Base-by-base conservation (phyloP, 1,140 invertebrate genomes). In the Drosophila tsacasi region DNA sequence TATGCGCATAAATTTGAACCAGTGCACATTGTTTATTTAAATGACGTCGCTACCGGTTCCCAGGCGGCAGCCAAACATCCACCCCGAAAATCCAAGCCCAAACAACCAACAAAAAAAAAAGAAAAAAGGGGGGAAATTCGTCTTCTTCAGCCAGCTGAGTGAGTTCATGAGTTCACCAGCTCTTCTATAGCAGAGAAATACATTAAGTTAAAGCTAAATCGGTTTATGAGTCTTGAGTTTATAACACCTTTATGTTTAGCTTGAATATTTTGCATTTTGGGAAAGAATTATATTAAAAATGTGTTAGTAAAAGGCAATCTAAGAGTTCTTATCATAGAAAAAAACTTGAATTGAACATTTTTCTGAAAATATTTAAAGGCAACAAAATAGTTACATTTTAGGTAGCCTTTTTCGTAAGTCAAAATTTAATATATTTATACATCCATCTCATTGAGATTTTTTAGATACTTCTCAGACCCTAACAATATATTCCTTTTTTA, bases 11-110 rank as follows among this genome's bases (percentile, higher is more conserved):
- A 87, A 89, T 87, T 87, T 89, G 66, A 87, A 87, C 77, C 84
- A 84, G 68, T 80, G 84, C 81, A 81, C 84, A 89, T 89, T 90
- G 84, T 90, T 89, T 90, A 89, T 89, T 89, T 84, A 89, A 90
- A 89, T 89, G 84, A 76, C 75, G 66, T 75, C 61, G 74, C 85
- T 69, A 57, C 59, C 60, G 49, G 54, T 63, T 71, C 42, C 55
- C 55, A 60, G 67, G 25, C 37, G 58, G 42, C n/a, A 35, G 49
- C 47, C 47, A 12, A 59, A 40, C 59, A 64, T n/a, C 40, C 65
- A 40, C 23, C 74, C 74, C 58, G 17, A 66, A 83, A 79, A 78
- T 46, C 40, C 42, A 15, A 76, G 23, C 17, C 17, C 60, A 52
- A 50, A 13, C 40, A 66, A 23, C 61, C 40, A 19, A 13, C 50